Conservation (phyloP, 2,113 vertebrate genomes). For the Gobiocypris rarus region DNA sequence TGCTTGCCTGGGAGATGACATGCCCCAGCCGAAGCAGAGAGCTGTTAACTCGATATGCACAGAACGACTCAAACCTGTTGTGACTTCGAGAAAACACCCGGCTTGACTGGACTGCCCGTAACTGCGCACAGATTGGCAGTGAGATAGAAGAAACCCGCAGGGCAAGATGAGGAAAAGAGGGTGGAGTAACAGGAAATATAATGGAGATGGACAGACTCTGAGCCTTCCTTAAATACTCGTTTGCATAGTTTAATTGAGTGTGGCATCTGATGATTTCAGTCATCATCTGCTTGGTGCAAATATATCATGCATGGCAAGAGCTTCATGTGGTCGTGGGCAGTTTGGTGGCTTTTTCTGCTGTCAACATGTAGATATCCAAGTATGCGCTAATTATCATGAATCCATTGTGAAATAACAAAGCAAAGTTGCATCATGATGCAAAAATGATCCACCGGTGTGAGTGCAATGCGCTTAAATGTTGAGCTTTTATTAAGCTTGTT, state of each 20-base stretch:
- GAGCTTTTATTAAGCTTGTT: not conserved
- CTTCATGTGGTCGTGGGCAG: constrained; percentile 30
- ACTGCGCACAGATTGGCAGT: constrained; percentile 39
- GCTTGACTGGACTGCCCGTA: constrained; percentile 35
- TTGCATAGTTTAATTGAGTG: constrained; percentile 39
- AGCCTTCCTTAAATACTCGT: constrained; percentile 30
- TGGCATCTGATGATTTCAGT: constrained; percentile 44
- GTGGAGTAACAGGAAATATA: constrained; percentile 38
- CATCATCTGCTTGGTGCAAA: constrained; percentile 13
- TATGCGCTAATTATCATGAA: not conserved
- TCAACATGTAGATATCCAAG: not conserved
- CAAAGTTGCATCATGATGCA: not conserved
- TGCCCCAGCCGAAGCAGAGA: constrained; percentile 69
- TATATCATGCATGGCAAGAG: constrained; percentile 33
- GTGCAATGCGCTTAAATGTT: not conserved
- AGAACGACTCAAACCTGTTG: constrained; percentile 67
- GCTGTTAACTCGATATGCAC: constrained; percentile 71
- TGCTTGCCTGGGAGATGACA: constrained; percentile 67
- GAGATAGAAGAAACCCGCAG: not conserved
- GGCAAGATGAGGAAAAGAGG: not conserved
- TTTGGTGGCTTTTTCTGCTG: not conserved
- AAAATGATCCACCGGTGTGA: not conserved
- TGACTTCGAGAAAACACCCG: constrained; percentile 71
- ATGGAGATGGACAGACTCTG: constrained; percentile 49
- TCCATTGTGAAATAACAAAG: not conserved